A percentile compares a stretch with the other conserved stretches of the same genome.
phyloP scores from a whole-genome alignment of 2,113 vertebrate genomes.

The Gobio gobio region DNA sequence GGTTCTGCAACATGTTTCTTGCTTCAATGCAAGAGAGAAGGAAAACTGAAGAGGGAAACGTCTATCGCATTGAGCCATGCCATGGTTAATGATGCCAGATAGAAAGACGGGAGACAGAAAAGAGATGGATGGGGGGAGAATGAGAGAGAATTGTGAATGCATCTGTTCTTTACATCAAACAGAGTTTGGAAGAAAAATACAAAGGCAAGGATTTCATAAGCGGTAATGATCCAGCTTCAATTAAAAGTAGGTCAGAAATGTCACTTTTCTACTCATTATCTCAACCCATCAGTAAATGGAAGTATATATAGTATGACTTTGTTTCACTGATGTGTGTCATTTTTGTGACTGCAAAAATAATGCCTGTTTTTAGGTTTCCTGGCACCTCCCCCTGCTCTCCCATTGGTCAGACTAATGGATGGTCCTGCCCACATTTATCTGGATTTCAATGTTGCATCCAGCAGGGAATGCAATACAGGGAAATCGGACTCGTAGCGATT shows the following conservation, averaged over 20 bases:
- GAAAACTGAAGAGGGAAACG: conserved; percentile 35
- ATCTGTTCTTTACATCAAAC: conserved; percentile 43
- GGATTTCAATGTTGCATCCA: too few relatives aligned
- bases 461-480: not conserved
- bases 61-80: conserved; percentile 28
- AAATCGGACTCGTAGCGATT: not conserved
- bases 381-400: not conserved
- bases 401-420: not conserved
- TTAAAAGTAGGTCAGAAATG: conserved; percentile 26
- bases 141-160: conserved; percentile 26
- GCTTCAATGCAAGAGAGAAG: conserved; percentile 26
- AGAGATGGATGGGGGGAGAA: conserved; percentile 27
- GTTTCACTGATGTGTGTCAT: not conserved
- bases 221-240: not conserved
- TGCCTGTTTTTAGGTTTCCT: not conserved
- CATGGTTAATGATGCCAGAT: conserved; percentile 49
- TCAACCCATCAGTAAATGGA: not conserved
- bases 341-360: not conserved
- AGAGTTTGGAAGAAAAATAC: not conserved
- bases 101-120: conserved; percentile 38
- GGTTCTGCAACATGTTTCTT: conserved; percentile 48
- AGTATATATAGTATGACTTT: not conserved
- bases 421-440: not conserved
- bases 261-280: not conserved
- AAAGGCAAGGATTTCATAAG: not conserved